These are phyloP conservation scores for Azorinus chamasolen DNA, from an alignment of 2,888 invertebrate species.

Conservation along the genomic window DNA sequence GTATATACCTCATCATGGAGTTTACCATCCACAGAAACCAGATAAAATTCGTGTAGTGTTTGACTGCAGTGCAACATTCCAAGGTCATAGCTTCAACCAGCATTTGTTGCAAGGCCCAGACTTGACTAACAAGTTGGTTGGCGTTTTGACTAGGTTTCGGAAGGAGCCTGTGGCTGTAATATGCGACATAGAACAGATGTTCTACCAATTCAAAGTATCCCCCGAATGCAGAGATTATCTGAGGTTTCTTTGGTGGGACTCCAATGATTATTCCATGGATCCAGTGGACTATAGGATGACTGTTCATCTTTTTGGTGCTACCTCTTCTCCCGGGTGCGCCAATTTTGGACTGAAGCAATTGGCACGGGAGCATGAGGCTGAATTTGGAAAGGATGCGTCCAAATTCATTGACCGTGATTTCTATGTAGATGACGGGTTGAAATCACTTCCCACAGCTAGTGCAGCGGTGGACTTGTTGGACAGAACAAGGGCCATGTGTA, in stretches of 20 bases:
- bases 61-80: constrained; percentile 46
- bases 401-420: constrained; percentile 34
- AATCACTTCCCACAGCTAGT: constrained; percentile 7
- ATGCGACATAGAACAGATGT: constrained; percentile 66
- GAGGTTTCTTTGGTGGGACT: constrained; percentile 8
- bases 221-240: not conserved
- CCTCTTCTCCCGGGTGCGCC: constrained; percentile 58
- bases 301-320: constrained; percentile 17
- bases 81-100: constrained; percentile 19
- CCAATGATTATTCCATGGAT: not conserved
- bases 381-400: constrained; percentile 1
- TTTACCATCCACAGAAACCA: constrained; percentile 28
- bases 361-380: constrained; percentile 21
- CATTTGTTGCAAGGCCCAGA: constrained; percentile 54
- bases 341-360: constrained; percentile 30
- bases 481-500: constrained; percentile 17
- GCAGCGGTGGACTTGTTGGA: constrained; percentile 27
- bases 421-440: constrained; percentile 52
- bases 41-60: constrained; percentile 41
- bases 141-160: constrained; percentile 58
- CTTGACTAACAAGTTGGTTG: constrained; percentile 58
- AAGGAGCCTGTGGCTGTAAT: constrained; percentile 53
- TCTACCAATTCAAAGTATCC: constrained; percentile 54
- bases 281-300: constrained; percentile 11
- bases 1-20: constrained; percentile 15